Evolutionary conservation across 2,797 vertebrate genomes (phyloP), one percentile per base, ranked within the genome.

Genomic region (Australoheros facetus): DNA sequence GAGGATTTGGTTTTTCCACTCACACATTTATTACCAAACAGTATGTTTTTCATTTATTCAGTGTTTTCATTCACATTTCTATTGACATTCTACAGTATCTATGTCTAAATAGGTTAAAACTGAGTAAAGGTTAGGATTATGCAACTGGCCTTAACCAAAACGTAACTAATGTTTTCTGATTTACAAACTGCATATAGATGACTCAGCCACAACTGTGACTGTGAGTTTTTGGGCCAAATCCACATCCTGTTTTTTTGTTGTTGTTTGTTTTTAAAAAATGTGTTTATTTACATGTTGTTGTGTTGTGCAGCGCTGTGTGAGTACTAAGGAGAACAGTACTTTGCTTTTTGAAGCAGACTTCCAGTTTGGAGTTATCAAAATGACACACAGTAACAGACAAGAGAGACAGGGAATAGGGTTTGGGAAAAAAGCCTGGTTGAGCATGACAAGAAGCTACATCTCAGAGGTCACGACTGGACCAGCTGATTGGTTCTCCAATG

Each of bases 401-500:
- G 34, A 23, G 66, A 16, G 17, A 39, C n/a, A 30, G 66, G 6
- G 5, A 72, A 73, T 55, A 19, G 39, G n/a, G 77, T 71, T 53
- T 51, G 45, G 37, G 71, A 76, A 71, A 82, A 73, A 70, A 79
- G 78, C 26, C 85, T 83, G 75, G 86, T 71, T n/a, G 73, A 87
- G 85, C 78, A 71, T 83, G 71, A 87, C 80, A 83, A 86, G 54
- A 74, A 59, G 79, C 75, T 70, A 26, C 54, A 39, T 77, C 81
- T 77, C 79, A 90, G 88, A 91, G 87, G 88, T 90, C 87, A 91
- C 3, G 60, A 69, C 59, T 58, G 48, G 53, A 85, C 78, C 48
- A 85, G 80, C 77, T 89, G 87, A 92, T 92, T 91, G 81, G 76
- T 66, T 89, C 75, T 71, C 66, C 57, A 71, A 64, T 77, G 57